Percentiles rank a stretch among this genome's conserved stretches.
Evolutionary conservation across 2,113 vertebrate species (phyloP).

Genomic region (Grammomys surdaster): DNA sequence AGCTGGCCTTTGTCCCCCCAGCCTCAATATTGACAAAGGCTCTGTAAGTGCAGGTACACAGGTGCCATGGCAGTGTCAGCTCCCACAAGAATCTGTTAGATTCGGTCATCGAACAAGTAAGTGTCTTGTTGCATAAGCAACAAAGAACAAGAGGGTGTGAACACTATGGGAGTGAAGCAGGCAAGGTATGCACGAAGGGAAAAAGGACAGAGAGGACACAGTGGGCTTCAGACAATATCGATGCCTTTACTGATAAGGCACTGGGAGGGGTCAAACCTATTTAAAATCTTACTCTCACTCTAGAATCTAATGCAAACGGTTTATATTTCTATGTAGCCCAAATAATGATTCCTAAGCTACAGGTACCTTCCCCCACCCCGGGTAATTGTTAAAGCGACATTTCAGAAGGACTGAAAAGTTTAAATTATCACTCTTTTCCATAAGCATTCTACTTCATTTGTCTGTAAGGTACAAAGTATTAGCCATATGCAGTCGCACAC

Average conservation of each 20-base stretch:
- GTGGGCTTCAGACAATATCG: background rate
- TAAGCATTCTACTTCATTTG: background rate
- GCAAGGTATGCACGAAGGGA: background rate
- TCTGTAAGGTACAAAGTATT: background rate
- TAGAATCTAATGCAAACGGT: background rate
- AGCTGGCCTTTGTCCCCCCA: background rate
- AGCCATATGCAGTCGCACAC: background rate
- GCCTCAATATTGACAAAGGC: background rate
- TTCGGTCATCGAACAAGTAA: conserved; percentile 13
- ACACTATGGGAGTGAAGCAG: background rate
- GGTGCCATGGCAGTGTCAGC: background rate
- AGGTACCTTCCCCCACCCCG: background rate
- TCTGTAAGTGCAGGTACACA: background rate
- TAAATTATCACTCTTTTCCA: background rate
- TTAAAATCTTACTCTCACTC: background rate
- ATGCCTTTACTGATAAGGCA: background rate
- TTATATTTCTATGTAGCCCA: background rate
- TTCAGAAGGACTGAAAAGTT: background rate
- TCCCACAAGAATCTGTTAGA: conserved; percentile 2
- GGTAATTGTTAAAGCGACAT: background rate
- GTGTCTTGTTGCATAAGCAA: background rate
- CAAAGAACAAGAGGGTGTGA: background rate
- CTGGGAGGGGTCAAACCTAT: background rate
- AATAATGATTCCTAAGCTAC: background rate
- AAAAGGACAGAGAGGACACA: background rate